These are phyloP conservation scores for Malthinus flaveolus DNA, from an alignment of 2,888 invertebrate species.

Conservation along the genomic window DNA sequence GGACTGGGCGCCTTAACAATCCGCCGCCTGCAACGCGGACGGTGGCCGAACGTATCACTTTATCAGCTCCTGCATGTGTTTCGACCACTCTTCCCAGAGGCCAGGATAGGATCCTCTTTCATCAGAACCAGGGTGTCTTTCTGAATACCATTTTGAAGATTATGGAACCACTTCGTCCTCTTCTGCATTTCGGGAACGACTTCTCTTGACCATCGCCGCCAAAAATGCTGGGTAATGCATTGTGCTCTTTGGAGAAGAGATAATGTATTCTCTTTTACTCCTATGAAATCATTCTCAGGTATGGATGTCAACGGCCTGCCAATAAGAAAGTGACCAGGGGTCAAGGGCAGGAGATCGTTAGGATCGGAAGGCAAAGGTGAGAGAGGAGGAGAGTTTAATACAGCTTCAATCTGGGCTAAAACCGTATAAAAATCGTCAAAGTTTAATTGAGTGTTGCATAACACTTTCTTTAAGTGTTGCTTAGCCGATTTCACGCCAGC, in stretches of 20 bases:
- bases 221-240: constrained; percentile 28
- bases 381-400: constrained; percentile 40
- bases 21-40: neutral
- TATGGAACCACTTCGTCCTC: constrained; percentile 13
- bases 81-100: neutral
- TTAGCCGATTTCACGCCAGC: no score
- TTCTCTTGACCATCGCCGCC: constrained; percentile 21
- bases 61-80: neutral
- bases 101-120: neutral
- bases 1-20: neutral
- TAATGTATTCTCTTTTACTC: constrained; percentile 17
- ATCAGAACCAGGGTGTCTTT: neutral
- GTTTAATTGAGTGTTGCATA: constrained; percentile 31
- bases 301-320: constrained; percentile 29
- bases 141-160: neutral
- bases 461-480: constrained; percentile 32
- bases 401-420: constrained; percentile 38
- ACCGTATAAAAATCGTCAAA: constrained; percentile 40
- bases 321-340: constrained; percentile 36
- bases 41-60: neutral
- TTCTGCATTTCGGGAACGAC: constrained; percentile 17
- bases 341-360: constrained; percentile 22
- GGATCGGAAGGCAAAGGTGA: constrained; percentile 34
- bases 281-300: constrained; percentile 23
- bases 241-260: constrained; percentile 31